These are phyloP conservation scores for Oscheius sp. DNA, from an alignment of 2,888 invertebrate genomes.

Conservation along the genomic window DNA sequence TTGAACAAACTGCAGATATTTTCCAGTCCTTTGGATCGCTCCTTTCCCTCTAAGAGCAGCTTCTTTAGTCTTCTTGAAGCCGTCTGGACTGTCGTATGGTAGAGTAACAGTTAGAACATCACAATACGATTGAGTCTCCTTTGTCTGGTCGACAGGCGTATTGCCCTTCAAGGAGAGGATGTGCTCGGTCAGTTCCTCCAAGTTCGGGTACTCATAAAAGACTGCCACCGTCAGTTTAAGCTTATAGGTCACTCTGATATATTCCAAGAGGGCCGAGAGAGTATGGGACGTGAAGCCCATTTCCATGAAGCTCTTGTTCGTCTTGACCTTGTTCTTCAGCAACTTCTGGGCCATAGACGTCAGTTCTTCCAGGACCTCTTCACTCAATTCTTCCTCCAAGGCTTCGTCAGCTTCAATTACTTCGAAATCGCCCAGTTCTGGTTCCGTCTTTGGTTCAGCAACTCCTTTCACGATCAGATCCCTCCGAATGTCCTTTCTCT, in stretches of 20 bases:
- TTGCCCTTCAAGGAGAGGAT: slow-evolving; percentile 32
- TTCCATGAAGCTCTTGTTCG: slow-evolving; percentile 59
- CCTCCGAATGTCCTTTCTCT: slow-evolving; percentile 57
- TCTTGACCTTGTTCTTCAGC: slow-evolving; percentile 38
- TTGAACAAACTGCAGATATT: slow-evolving; percentile 36
- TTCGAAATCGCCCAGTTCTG: neutral
- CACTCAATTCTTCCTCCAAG: slow-evolving; percentile 43
- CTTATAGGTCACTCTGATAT: slow-evolving; percentile 44
- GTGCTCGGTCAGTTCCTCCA: slow-evolving; percentile 45
- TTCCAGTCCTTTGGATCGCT: slow-evolving; percentile 32
- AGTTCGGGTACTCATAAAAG: slow-evolving; percentile 55
- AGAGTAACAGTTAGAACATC: slow-evolving; percentile 42
- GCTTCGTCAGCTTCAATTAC: slow-evolving; percentile 42
- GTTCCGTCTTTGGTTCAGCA: neutral
- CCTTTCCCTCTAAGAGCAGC: slow-evolving; percentile 4
- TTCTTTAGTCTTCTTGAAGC: slow-evolving; percentile 27
- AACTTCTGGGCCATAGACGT: slow-evolving; percentile 12
- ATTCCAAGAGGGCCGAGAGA: slow-evolving; percentile 45
- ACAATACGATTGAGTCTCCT: slow-evolving; percentile 29
- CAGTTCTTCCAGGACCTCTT: slow-evolving; percentile 35
- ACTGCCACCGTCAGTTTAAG: slow-evolving; percentile 50
- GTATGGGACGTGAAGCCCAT: slow-evolving; percentile 59
- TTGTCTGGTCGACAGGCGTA: neutral
- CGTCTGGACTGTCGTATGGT: slow-evolving; percentile 42
- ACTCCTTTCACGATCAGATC: slow-evolving; percentile 46